phyloP scores from a whole-genome alignment of 2,888 invertebrate species.

The Lottia scabra region DNA sequence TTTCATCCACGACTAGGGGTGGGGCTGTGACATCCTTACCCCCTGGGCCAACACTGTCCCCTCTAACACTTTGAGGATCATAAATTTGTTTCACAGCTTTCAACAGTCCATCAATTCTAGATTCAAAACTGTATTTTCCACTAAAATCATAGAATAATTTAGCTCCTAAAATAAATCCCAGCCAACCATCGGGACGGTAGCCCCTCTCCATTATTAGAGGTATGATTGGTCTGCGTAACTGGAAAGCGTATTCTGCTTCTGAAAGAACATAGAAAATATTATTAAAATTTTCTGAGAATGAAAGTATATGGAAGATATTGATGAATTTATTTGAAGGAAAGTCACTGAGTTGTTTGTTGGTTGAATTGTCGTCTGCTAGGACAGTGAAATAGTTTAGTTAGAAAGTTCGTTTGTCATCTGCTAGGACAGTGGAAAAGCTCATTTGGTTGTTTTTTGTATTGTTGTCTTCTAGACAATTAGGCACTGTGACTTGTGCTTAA shows the following conservation, averaged over 20 bases:
- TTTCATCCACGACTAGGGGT: neutral
- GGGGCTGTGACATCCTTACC: neutral
- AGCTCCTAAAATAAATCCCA: conserved; percentile 41
- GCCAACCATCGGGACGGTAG: conserved; percentile 44
- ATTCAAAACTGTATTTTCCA: conserved; percentile 37
- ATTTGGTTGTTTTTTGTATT: no score
- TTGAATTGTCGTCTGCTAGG: no score
- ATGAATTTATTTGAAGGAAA: no score
- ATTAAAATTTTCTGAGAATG: no score
- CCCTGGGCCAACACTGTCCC: neutral
- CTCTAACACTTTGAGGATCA: neutral
- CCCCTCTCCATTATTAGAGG: conserved; percentile 40
- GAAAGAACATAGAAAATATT: conserved; percentile 5
- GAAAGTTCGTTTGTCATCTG: no score
- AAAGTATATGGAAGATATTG: no score
- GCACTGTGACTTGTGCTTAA: no score
- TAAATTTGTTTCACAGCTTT: conserved; percentile 14
- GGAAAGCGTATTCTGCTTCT: conserved; percentile 47
- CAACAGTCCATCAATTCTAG: conserved; percentile 28
- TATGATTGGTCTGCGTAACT: conserved; percentile 33
- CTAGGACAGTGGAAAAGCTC: no score
- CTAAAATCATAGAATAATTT: conserved; percentile 43
- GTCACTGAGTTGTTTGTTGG: no score
- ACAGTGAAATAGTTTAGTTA: no score
- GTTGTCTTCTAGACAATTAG: no score